Percentiles rank a stretch among this genome's conserved stretches.
Conservation (phyloP, 2,888 invertebrate genomes). For the Teleiodes luculella region DNA sequence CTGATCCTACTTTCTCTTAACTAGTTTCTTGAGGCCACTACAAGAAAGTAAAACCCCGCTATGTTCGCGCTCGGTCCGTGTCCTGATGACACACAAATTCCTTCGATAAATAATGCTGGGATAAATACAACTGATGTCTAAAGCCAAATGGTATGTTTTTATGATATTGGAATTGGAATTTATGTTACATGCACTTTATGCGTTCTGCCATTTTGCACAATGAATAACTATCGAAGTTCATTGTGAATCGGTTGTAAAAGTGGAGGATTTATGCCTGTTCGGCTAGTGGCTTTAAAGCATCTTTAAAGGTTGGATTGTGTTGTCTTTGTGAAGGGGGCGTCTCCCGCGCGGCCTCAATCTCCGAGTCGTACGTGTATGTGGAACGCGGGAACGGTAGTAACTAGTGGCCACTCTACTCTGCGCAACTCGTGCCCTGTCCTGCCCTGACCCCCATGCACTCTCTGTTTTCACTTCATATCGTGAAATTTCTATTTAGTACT, state of each 20-base stretch:
- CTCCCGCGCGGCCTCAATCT: constrained; percentile 26
- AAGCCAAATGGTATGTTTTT: constrained; percentile 15
- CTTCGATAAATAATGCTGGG: constrained; percentile 64
- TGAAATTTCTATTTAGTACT: constrained; percentile 9
- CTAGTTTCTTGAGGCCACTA: constrained; percentile 73
- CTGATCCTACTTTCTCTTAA: constrained; percentile 76
- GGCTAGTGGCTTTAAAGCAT: not conserved
- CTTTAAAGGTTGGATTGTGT: constrained; percentile 4
- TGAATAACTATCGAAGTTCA: not conserved
- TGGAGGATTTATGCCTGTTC: not conserved
- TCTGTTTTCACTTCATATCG: constrained; percentile 24
- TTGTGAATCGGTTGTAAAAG: constrained; percentile 1
- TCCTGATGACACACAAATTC: constrained; percentile 75
- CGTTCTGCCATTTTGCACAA: not conserved
- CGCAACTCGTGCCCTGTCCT: constrained; percentile 52
- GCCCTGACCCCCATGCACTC: constrained; percentile 38
- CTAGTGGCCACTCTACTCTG: constrained; percentile 42
- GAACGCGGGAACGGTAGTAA: constrained; percentile 69
- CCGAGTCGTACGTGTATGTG: constrained; percentile 44
- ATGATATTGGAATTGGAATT: not conserved
- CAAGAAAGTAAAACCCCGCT: constrained; percentile 78
- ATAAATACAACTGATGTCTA: constrained; percentile 39
- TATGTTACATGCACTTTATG: not conserved
- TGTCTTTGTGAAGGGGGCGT: constrained; percentile 16
- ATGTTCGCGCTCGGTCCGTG: constrained; percentile 69